Conservation (phyloP, 1,140 invertebrate genomes). For the Drosophila elegans region DNA sequence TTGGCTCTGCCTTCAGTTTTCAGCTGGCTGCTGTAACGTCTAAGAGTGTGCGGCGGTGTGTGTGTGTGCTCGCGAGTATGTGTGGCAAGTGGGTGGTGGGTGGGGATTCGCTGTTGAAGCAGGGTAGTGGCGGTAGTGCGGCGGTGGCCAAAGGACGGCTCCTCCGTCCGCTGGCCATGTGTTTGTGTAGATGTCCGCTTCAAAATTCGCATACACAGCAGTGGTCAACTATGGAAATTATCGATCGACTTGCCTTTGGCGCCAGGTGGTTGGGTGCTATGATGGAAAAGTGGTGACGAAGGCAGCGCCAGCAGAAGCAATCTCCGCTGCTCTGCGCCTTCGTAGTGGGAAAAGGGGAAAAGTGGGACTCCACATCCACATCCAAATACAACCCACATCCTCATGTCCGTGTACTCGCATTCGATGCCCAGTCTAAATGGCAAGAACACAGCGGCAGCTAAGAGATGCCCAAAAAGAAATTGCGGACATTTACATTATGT, state of each 20-base stretch:
- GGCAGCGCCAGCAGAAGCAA: conserved; percentile 69
- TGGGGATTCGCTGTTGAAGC: neutral
- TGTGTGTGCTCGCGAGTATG: conserved; percentile 31
- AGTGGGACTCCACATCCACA: no score
- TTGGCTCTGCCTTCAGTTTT: conserved; percentile 71
- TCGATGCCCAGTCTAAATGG: conserved; percentile 75
- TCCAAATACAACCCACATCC: neutral
- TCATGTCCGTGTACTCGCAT: conserved; percentile 21
- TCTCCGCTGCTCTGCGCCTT: conserved; percentile 75
- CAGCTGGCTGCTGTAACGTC: conserved; percentile 67
- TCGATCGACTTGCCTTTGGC: conserved; percentile 84
- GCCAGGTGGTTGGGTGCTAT: conserved; percentile 82
- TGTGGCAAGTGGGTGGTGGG: conserved; percentile 23
- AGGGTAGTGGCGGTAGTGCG: conserved; percentile 6
- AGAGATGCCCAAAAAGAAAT: conserved; percentile 84
- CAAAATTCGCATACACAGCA: conserved; percentile 85
- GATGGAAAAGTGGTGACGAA: conserved; percentile 80
- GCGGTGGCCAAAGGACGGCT: conserved; percentile 68
- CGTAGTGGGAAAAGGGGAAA: conserved; percentile 14
- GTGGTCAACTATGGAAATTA: conserved; percentile 85
- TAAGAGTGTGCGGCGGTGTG: conserved; percentile 64
- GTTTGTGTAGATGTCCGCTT: conserved; percentile 82
- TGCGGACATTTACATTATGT: conserved; percentile 84
- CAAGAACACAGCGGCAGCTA: conserved; percentile 76
- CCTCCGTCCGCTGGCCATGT: conserved; percentile 61